Conservation (phyloP, 2,888 invertebrate genomes). For the Cantharis lateralis region DNA sequence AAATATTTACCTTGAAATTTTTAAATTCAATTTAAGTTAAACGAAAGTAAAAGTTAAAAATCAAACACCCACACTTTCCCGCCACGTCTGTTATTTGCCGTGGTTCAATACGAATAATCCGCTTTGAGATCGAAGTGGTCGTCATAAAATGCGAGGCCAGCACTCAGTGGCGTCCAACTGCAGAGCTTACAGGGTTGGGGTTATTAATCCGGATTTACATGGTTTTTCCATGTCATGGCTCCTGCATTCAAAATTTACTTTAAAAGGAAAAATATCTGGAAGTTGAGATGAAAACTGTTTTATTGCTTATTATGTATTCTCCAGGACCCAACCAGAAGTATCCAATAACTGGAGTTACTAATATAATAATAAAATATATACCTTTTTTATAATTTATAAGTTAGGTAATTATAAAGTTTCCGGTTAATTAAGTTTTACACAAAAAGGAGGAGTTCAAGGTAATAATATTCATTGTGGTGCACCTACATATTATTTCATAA, state of each 20-base stretch:
- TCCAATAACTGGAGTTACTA: too few species aligned
- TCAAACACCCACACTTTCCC: slow-evolving; percentile 40
- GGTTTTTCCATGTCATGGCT: not conserved
- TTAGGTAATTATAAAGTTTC: not conserved
- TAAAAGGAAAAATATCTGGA: too few species aligned
- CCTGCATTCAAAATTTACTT: not conserved
- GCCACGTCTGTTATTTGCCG: slow-evolving; percentile 44
- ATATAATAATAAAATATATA: too few species aligned
- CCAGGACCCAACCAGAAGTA: too few species aligned
- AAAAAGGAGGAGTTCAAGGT: not conserved
- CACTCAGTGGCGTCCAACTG: slow-evolving; percentile 9
- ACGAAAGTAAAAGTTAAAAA: slow-evolving; percentile 48
- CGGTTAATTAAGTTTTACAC: not conserved
- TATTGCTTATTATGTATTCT: not conserved
- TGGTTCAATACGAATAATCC: slow-evolving; percentile 42
- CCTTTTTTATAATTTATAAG: not conserved
- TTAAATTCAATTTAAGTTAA: slow-evolving; percentile 3
- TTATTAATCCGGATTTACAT: not conserved
- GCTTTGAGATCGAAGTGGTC: slow-evolving; percentile 14
- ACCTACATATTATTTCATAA: not conserved
- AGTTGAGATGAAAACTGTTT: too few species aligned
- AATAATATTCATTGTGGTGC: not conserved
- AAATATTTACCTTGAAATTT: slow-evolving; percentile 36
- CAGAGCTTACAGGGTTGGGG: not conserved
- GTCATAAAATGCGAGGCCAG: slow-evolving; percentile 8